Evolutionary conservation across 2,888 invertebrate species (phyloP), one percentile per base, ranked within the genome.

Genomic region (Hybos culiciformis): DNA sequence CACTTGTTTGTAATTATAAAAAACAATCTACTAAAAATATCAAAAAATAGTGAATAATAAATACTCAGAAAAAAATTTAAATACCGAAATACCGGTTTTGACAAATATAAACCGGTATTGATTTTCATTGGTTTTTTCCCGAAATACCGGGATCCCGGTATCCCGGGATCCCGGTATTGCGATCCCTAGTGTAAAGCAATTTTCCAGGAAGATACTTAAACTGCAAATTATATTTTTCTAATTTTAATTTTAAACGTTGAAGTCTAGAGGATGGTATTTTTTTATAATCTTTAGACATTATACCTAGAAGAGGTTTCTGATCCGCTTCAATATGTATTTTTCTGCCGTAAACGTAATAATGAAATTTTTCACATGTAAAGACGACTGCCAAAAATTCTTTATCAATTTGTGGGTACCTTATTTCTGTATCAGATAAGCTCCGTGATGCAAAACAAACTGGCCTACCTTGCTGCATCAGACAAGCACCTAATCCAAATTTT

Each of bases 361-460:
- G 14, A 40, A 46, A 29, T 26, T 37, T n/a, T 40, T n/a, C n/a
- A n/a, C n/a, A n/a, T n/a, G n/a, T n/a, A n/a, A n/a, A n/a, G n/a
- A n/a, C n/a, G n/a, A n/a, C 14, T 1, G 37, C 50, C 19, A 52
- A 41, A 15, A 51, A 39, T 39, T 53, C 51, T 42, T 49, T 50
- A 42, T 50, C 50, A 19, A 48, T 48, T 17, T 45, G 50, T 20
- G 47, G 42, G n/a, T n/a, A n/a, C n/a, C n/a, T n/a, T 11, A 38
- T 39, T 50, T 57, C 53, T n/a, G 50, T 50, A 21, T 51, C 50
- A 23, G 53, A 54, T 23, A 54, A 44, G 18, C 47, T 48, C 19
- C 53, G 43, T 2, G 54, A 56, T 17, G 50, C 51, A 47, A 53
- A 56, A 5, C 51, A 37, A 3, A 49, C 43, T 32, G 41, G 42